Evolutionary conservation across 2,113 vertebrate genomes (phyloP), one percentile per base, ranked within the genome.

Genomic region (Sinocyclocheilus grahami): DNA sequence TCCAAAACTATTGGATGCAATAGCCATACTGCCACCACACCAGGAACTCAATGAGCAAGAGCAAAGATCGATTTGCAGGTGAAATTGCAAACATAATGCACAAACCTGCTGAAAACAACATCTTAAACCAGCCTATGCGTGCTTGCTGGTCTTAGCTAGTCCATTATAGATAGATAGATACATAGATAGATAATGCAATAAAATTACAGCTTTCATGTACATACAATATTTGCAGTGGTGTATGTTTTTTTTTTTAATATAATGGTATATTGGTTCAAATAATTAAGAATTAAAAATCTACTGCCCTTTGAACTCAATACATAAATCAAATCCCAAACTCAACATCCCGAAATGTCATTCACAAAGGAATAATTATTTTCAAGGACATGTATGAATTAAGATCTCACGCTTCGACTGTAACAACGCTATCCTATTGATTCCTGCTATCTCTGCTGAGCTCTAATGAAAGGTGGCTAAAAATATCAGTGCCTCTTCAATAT

Each of bases 401-500:
- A 82, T 14, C 24, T 69, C 80, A 48, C 16, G 46, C 48, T 46
- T 33, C 7, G 18, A 55, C 46, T 53, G 7, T 72, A 72, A 58
- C 16, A 9, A 42, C 33, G 18, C 4, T 58, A 24, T 76, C 12
- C 20, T 67, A 83, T 82, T 67, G 79, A 76, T 53, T 37, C n/a
- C 65, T n/a, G 51, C 46, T 86, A 71, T 60, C 20, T 86, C n/a
- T 48, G 51, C 42, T 53, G 6, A 76, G 58, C 27, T 22, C 42
- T 82, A 83, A 86, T 76, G 39, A 74, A 72, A 86, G 27, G n/a
- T 12, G 30, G 85, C 85, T 86, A 86, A 82, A 80, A 86, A 86
- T 86, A 76, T 82, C 78, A 82, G 79, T 30, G 69, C 78, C 85
- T 53, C 55, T 22, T 75, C 60, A 62, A 86, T 86, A 75, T 24